Conservation (phyloP, 1,140 invertebrate genomes). For the Drosophila mayri region DNA sequence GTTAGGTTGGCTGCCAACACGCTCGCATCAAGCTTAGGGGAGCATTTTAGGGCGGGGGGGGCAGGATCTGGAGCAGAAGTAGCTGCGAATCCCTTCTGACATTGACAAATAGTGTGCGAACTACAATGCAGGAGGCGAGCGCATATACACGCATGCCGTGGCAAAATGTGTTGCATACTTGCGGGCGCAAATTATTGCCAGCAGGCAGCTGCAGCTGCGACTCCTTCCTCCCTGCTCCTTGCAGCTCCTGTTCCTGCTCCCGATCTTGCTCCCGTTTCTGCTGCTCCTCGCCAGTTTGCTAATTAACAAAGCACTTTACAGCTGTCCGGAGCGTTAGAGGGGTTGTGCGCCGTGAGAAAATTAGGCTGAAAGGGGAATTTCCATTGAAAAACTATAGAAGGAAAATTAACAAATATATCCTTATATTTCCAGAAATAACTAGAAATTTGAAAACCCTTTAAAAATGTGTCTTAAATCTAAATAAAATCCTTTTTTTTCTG, state of each 20-base stretch:
- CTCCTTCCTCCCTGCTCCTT: neutral
- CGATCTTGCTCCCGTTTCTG: neutral
- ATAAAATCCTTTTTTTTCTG: too few relatives aligned
- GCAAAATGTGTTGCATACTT: conserved; percentile 80
- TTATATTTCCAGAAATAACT: too few relatives aligned
- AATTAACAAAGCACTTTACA: conserved; percentile 83
- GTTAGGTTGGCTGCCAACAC: conserved; percentile 35
- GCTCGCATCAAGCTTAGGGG: conserved; percentile 21
- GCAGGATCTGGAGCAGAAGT: conserved; percentile 33
- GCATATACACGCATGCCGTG: conserved; percentile 42
- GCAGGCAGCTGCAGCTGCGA: conserved; percentile 54
- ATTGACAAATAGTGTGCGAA: conserved; percentile 81
- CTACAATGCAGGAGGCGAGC: conserved; percentile 59
- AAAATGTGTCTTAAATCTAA: too few relatives aligned
- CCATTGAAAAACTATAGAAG: neutral
- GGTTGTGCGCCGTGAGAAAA: neutral
- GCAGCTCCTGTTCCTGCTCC: conserved; percentile 6
- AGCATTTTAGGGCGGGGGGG: neutral
- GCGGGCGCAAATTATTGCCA: conserved; percentile 80
- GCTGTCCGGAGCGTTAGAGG: conserved; percentile 25
- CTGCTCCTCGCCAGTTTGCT: conserved; percentile 63
- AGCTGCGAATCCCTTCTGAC: conserved; percentile 61
- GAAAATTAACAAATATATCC: neutral
- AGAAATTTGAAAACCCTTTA: too few relatives aligned
- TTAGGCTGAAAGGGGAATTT: neutral